These are phyloP conservation scores for Macroramphosus scolopax DNA, from an alignment of 2,797 vertebrate genomes.

Conservation along the genomic window DNA sequence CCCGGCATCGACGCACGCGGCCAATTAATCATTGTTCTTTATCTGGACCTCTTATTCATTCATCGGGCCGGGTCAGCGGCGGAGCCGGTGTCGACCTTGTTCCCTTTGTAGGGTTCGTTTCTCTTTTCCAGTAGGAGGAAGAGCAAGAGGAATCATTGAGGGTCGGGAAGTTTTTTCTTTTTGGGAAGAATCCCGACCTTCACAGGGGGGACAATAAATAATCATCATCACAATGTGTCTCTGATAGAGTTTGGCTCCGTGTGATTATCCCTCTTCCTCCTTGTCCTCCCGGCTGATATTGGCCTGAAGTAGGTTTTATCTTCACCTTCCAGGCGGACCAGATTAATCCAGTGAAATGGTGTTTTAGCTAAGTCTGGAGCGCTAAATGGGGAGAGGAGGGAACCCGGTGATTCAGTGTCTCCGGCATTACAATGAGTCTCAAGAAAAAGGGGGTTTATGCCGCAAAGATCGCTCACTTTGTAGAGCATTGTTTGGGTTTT, in stretches of 20 bases:
- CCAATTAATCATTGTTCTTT: constrained; percentile 70
- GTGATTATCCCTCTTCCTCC: constrained; percentile 58
- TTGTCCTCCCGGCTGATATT: constrained; percentile 69
- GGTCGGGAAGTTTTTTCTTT: constrained; percentile 2
- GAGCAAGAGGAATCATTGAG: too few species aligned
- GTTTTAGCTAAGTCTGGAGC: constrained; percentile 68
- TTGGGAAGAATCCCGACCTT: constrained; percentile 49
- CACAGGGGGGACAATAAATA: constrained; percentile 58
- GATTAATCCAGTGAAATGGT: constrained; percentile 75
- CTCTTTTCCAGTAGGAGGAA: too few species aligned
- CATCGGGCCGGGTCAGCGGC: constrained; percentile 39
- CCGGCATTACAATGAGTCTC: constrained; percentile 61
- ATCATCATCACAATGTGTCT: constrained; percentile 65
- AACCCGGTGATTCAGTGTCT: constrained; percentile 49
- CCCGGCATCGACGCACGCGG: constrained; percentile 43
- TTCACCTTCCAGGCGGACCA: constrained; percentile 71
- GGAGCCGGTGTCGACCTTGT: constrained; percentile 56
- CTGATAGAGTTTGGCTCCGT: constrained; percentile 56
- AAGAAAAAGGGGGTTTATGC: constrained; percentile 50
- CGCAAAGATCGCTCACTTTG: constrained; percentile 73
- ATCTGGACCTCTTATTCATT: constrained; percentile 65
- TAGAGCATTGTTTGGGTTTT: constrained; percentile 75
- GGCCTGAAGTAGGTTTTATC: constrained; percentile 70
- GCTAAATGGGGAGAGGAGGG: constrained; percentile 49
- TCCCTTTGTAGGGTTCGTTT: constrained; percentile 21